A percentile compares a stretch with the other conserved stretches of the same genome.
phyloP scores from a whole-genome alignment of 2,888 invertebrate genomes.

The Nemurella pictetii region DNA sequence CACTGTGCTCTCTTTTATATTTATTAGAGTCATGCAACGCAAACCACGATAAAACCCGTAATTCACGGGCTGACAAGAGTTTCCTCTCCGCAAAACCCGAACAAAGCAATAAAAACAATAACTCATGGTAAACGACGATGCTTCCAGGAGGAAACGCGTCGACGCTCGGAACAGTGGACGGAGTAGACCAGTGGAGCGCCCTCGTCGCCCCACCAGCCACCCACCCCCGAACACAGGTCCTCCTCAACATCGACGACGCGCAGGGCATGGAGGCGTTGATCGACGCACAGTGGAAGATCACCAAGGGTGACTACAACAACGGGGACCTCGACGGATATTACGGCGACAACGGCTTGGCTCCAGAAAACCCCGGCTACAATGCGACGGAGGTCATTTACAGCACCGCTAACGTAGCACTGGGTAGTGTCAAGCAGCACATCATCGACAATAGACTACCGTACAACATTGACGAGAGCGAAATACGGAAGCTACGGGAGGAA shows the following conservation, averaged over 20 bases:
- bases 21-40: too few relatives aligned
- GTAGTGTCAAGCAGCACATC: background rate
- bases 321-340: constrained; percentile 32
- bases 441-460: background rate
- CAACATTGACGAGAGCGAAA: background rate
- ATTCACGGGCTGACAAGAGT: too few relatives aligned
- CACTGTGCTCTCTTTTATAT: too few relatives aligned
- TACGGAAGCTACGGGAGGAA: background rate
- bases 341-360: constrained; percentile 28
- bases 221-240: constrained; percentile 49
- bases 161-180: constrained; percentile 33
- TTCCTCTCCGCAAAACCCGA: too few relatives aligned
- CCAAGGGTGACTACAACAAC: constrained; percentile 26
- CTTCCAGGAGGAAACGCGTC: constrained; percentile 34
- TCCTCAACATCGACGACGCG: constrained; percentile 48
- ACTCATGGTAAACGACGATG: background rate
- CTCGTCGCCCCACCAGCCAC: background rate
- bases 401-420: constrained; percentile 34
- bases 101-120: too few relatives aligned
- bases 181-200: constrained; percentile 35
- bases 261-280: constrained; percentile 26
- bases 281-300: constrained; percentile 38
- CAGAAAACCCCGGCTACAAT: constrained; percentile 46
- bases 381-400: constrained; percentile 47
- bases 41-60: too few relatives aligned